Evolutionary conservation across 2,113 vertebrate genomes (phyloP).

Genomic region (Pseudonaja textilis): DNA sequence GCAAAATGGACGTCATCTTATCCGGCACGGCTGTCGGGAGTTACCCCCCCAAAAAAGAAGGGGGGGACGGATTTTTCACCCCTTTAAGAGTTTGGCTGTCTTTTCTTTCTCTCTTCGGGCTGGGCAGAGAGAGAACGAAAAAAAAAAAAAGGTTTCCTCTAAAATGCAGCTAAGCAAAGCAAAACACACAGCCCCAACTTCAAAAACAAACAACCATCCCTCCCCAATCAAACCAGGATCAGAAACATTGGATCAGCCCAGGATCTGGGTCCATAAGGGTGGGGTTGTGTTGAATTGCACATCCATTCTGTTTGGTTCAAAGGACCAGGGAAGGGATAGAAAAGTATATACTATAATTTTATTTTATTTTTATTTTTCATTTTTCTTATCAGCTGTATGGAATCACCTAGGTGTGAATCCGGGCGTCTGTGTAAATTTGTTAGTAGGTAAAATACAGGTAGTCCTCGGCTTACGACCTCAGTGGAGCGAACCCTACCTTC

Average conservation of each 20-base stretch:
- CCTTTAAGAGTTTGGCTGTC: no score
- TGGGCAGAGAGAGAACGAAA: not conserved
- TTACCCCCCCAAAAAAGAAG: no score
- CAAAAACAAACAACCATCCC: no score
- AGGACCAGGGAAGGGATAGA: not conserved
- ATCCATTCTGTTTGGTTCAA: not conserved
- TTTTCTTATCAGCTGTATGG: not conserved
- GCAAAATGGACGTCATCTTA: not conserved
- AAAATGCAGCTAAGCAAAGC: not conserved
- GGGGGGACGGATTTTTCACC: not conserved
- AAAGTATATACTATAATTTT: rapidly evolving
- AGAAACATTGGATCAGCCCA: not conserved
- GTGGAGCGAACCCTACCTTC: not conserved
- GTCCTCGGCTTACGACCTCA: not conserved
- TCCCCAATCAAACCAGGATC: not conserved
- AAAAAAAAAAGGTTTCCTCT: not conserved
- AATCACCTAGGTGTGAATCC: not conserved
- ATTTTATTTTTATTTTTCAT: not conserved
- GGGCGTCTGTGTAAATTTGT: not conserved
- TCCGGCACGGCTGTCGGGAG: not conserved
- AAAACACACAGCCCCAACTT: not conserved
- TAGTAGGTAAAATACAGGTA: not conserved
- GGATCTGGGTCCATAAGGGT: not conserved
- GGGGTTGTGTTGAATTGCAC: not conserved
- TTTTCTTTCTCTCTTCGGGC: not conserved